phyloP scores from a whole-genome alignment of 2,113 vertebrate genomes.

The Sphyrna mokarran region DNA sequence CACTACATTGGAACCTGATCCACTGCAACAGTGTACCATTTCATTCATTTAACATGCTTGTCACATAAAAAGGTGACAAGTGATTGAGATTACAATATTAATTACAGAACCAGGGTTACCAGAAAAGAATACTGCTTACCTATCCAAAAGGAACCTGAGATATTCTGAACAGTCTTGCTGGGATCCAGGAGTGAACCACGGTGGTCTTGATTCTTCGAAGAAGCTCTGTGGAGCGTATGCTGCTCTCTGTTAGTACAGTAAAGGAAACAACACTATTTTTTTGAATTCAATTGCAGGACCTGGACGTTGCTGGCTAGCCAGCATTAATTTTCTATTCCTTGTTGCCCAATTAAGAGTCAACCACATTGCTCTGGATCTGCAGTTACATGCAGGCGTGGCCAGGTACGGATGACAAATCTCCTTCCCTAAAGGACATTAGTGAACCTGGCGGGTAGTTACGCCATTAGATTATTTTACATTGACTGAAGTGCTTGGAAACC shows the following conservation, averaged over 20 bases:
- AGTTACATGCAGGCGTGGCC: too few relatives aligned
- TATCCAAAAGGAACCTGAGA: conserved; percentile 90
- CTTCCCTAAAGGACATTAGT: too few relatives aligned
- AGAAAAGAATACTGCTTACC: conserved; percentile 53
- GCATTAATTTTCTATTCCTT: too few relatives aligned
- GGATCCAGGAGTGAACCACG: conserved; percentile 87
- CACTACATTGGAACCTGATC: not conserved
- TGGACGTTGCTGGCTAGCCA: too few relatives aligned
- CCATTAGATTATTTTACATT: not conserved
- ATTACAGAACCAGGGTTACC: not conserved
- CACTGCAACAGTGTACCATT: not conserved
- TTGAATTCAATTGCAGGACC: too few relatives aligned
- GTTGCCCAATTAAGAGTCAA: too few relatives aligned
- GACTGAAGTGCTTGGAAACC: not conserved
- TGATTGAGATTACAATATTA: not conserved
- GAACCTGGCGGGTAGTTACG: too few relatives aligned
- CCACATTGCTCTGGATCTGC: too few relatives aligned
- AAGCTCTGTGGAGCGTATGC: conserved; percentile 87
- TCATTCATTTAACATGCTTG: not conserved
- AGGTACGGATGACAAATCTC: too few relatives aligned
- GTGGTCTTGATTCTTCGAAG: conserved; percentile 85
- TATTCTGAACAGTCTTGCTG: conserved; percentile 98
- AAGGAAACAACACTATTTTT: not conserved
- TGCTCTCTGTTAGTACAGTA: conserved; percentile 66
- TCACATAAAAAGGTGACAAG: not conserved